Evolutionary conservation across 1,140 invertebrate species (phyloP), one percentile per base, ranked within the genome.

Genomic region (Drosophila melanogaster): DNA sequence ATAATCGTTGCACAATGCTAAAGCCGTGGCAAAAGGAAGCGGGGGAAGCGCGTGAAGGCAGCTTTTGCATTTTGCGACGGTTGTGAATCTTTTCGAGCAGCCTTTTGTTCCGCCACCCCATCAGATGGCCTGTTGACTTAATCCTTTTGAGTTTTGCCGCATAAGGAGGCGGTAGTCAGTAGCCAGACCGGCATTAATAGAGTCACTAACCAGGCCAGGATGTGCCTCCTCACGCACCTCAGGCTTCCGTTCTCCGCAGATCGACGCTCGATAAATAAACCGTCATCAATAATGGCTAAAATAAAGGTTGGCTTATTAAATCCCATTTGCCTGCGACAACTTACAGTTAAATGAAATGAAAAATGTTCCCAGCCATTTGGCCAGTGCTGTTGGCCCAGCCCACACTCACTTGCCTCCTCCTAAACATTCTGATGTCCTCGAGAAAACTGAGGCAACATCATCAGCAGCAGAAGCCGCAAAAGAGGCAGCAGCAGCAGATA

Each of bases 121-220:
- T 22, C 60, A 1, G 22, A 12, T 50, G 41, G 24, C 43, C 65
- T 80, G 75, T 49, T 64, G 77, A 77, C 69, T 83, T 90, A 90
- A 90, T 90, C 87, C 86, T 90, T 90, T 90, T 90, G 79, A 90
- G 77, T 81, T 90, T 83, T 90, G 87, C 87, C 87, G 87, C 87
- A 90, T 84, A 90, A 80, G 77, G 57, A 72, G 61, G 24, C 24
- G 55, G 43, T 30, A 33, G 24, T 19, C 59, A 11, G 37, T 12
- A 41, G 58, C 17, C 56, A 24, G 24, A 19, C 30, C 41, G 33
- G 57, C 65, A 79, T 79, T 84, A 83, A 83, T 84, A 77, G 74
- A 81, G 79, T 75, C 58, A 57, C 61, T 67, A 77, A 17, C 19
- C 47, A 3, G 33, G 47, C 38, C 6, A 40, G 44, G 26, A 19